Conservation (phyloP, 2,888 invertebrate genomes). For the Drosophila kambysellisi region DNA sequence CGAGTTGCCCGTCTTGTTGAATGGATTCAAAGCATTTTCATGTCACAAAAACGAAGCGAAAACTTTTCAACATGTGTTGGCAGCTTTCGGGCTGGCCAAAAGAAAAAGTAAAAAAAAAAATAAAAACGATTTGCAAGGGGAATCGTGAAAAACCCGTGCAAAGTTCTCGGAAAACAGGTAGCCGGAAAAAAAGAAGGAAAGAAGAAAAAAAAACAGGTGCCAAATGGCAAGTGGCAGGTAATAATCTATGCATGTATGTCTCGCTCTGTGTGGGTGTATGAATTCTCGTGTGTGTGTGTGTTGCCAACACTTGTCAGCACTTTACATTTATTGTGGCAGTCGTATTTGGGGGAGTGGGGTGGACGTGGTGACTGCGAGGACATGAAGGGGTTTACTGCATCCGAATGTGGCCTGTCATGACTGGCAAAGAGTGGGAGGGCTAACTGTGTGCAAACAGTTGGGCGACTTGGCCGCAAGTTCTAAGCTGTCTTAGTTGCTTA, state of each 20-base stretch:
- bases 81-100: conserved; percentile 62
- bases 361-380: background rate
- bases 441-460: conserved; percentile 63
- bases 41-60: conserved; percentile 74
- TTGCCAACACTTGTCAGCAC: conserved; percentile 77
- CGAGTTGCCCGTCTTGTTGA: conserved; percentile 61
- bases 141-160: conserved; percentile 72
- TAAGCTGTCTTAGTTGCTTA: conserved; percentile 81
- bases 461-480: conserved; percentile 77
- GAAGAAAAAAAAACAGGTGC: conserved; percentile 60
- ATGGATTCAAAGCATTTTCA: conserved; percentile 79
- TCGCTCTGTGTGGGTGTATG: conserved; percentile 19
- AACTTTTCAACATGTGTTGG: conserved; percentile 80
- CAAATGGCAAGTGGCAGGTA: conserved; percentile 82
- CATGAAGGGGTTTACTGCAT: conserved; percentile 51
- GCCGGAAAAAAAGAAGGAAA: conserved; percentile 8
- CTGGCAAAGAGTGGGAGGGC: conserved; percentile 46
- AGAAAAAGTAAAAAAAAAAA: conserved; percentile 24
- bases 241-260: conserved; percentile 78
- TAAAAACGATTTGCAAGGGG: conserved; percentile 12
- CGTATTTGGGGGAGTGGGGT: conserved; percentile 22
- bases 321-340: conserved; percentile 79
- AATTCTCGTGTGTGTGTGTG: conserved; percentile 3
- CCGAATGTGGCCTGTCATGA: conserved; percentile 77
- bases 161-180: conserved; percentile 47